Evolutionary conservation across 2,113 vertebrate species (phyloP), one percentile per base, ranked within the genome.

Genomic region (Prochilodus magdalenae): DNA sequence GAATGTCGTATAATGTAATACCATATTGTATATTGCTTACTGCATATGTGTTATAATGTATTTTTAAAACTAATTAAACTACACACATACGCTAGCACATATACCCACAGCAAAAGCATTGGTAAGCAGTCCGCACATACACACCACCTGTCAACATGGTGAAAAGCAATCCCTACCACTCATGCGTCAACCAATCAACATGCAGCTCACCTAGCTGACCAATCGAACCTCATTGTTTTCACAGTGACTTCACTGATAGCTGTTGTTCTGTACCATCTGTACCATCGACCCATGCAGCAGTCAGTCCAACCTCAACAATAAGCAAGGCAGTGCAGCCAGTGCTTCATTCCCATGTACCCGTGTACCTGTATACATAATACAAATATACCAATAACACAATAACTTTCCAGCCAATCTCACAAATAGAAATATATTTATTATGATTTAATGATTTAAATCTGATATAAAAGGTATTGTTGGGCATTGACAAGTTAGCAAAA

Each of bases 141-240:
- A 10, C 13, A 49, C 44, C 13, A 49, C 51, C 51, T 55, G 51
- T 55, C 51, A 55, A 55, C 12, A 20, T 55, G 51, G 51, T 20
- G 1, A 15, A 11, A 72, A 13, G 40, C 69, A 26, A n/a, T 12
- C 27, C 51, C 20, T 12, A 2, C 18, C 51, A 55, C 51, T 55
- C 51, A 55, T 55, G 51, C 51, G 18, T 55, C 51, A 73, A 33
- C 33, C 33, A 36, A 6, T 20, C 49, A 53, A 53, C 53, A 57
- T 13, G 11, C 29, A 73, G 26, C 13, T 55, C 55, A 20, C 55
- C n/a, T 33, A 55, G 51, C 24, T 44, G 57, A 62, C 14, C 33
- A 60, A 60, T n/a, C 18, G 60, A 76, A 63, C 6, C 4, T 30
- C 59, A 29, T 16, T 63, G 74, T 49, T 63, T 76, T 75, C 11